Conservation (phyloP, 2,888 invertebrate species). For the Exocentrus adspersus region DNA sequence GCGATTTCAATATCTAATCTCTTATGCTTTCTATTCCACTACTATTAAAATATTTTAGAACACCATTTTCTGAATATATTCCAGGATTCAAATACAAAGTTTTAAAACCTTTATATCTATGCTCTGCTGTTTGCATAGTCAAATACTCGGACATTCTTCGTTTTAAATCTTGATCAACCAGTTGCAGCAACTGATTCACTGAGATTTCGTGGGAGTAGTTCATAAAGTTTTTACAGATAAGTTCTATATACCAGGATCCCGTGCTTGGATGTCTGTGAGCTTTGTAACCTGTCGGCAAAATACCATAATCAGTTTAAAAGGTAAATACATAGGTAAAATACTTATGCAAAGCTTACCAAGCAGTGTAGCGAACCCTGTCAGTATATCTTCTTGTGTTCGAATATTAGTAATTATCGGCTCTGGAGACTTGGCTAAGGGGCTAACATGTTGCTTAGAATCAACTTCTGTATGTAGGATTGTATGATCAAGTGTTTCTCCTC, state of each 20-base stretch:
- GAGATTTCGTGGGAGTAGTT: constrained; percentile 70
- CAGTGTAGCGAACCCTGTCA: constrained; percentile 72
- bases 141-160: constrained; percentile 55
- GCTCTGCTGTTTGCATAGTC: constrained; percentile 70
- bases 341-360: constrained; percentile 63
- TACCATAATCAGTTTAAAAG: too few species aligned
- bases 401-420: neutral
- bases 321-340: too few species aligned
- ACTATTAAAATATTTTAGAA: constrained; percentile 34
- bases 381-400: constrained; percentile 67
- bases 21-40: too few species aligned
- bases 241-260: constrained; percentile 79
- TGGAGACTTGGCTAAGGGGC: neutral
- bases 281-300: constrained; percentile 65
- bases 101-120: constrained; percentile 73
- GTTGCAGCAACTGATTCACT: constrained; percentile 72
- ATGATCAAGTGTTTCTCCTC: constrained; percentile 57
- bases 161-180: constrained; percentile 67
- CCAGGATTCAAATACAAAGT: constrained; percentile 77
- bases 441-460: constrained; percentile 23
- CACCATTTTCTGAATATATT: constrained; percentile 61
- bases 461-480: constrained; percentile 49
- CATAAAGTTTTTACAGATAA: constrained; percentile 73
- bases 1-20: too few species aligned
- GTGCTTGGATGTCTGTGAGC: constrained; percentile 69